These are phyloP conservation scores for Pelecanus crispus DNA, from an alignment of 2,113 vertebrate species.

Conservation along the genomic window DNA sequence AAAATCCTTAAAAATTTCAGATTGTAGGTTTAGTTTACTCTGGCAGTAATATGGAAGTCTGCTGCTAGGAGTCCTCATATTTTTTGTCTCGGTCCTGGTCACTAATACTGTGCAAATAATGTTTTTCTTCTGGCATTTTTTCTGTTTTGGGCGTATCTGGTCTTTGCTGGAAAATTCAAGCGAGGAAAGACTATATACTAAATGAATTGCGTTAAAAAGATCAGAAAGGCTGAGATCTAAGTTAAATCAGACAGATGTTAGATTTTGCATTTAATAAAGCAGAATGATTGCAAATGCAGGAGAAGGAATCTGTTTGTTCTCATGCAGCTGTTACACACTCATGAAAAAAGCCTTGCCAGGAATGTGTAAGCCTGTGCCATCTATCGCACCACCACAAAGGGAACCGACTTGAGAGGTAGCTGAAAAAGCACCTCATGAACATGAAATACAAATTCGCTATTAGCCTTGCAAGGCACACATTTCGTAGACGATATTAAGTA, in stretches of 20 bases:
- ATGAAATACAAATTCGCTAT: neutral
- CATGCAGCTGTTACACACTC: neutral
- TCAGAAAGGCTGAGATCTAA: neutral
- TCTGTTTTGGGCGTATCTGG: accelerated
- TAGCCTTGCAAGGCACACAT: neutral
- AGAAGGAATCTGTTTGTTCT: neutral
- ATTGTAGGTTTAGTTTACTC: neutral
- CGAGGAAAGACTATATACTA: neutral
- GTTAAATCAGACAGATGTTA: neutral
- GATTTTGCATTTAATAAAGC: neutral
- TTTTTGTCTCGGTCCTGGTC: neutral
- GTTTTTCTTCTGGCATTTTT: neutral
- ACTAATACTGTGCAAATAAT: neutral
- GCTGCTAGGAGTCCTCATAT: neutral
- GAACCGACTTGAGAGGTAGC: neutral
- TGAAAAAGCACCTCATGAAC: neutral
- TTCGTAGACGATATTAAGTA: neutral
- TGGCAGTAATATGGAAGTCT: neutral
- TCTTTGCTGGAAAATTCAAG: neutral
- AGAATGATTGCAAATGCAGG: neutral
- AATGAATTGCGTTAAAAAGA: neutral
- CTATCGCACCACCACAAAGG: neutral
- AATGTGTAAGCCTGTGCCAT: neutral
- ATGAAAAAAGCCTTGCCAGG: neutral
- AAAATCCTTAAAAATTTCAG: neutral